Evolutionary conservation across 37 sponge, comb jelly and placozoan genomes (phyloP).

Genomic region (Hexactinellida sp.): DNA sequence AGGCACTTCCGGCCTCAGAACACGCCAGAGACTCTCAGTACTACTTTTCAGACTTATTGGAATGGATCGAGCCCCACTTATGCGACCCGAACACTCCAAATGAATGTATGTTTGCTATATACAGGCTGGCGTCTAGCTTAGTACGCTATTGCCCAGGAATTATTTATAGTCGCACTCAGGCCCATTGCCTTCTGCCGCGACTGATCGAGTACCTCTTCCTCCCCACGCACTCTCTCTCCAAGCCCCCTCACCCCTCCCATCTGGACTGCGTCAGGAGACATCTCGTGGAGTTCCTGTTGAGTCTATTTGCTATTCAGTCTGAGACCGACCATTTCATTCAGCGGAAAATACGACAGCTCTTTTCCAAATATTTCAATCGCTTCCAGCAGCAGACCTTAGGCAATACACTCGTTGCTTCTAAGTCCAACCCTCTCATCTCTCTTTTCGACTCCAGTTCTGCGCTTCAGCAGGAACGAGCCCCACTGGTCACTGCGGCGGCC

Average conservation of each 20-base stretch:
- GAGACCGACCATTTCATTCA: neutral
- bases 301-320: neutral
- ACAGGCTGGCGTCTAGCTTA: neutral
- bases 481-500: too few relatives aligned
- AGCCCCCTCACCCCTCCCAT: neutral
- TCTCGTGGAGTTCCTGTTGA: neutral
- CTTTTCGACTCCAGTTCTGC: neutral
- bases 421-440: neutral
- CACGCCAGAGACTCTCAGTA: neutral
- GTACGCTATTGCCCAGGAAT: neutral
- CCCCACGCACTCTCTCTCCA: neutral
- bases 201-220: conserved; percentile 3
- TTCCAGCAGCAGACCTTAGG: neutral
- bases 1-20: neutral
- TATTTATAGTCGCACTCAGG: neutral
- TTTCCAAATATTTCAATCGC: neutral
- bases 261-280: neutral
- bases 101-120: neutral
- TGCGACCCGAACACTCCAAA: neutral
- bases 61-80: neutral
- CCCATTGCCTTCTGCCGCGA: neutral
- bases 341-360: neutral
- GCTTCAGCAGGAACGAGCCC: neutral
- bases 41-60: neutral
- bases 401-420: neutral